Base-by-base conservation (phyloP, 2,888 invertebrate genomes). In the Miltochrista miniata region DNA sequence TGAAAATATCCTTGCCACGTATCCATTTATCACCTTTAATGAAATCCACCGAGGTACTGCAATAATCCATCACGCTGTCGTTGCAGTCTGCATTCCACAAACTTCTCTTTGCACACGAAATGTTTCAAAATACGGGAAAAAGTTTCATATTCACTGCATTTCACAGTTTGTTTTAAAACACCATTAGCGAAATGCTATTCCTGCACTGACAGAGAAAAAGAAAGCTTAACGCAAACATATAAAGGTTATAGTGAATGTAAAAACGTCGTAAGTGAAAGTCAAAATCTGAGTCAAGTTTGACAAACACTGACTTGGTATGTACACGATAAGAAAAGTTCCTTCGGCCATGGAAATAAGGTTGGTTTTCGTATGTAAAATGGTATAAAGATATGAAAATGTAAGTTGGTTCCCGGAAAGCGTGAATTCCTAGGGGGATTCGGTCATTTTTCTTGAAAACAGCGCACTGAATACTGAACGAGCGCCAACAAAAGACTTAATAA, bases 31-130 rank as follows among this genome's bases (percentile, higher is more conserved):
- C 66, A 65, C 46, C n/a, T 53, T 48, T 65, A 83, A 82, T 79
- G 76, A 80, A 83, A 81, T 77, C 78, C 72, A 76, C 72, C 63
- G 64, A 72, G 72, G 68, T 61, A 55, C 72, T 72, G 74, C 74
- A 72, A 71, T 65, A 71, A 87, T 88, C 82, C 78, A 87, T 88
- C 86, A 87, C 64, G 42, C 76, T 85, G 86, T 86, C 87, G 70
- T 56, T 64, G 54, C 71, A 61, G 68, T 71, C 72, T 70, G 59
- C 60, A 62, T 54, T 18, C 35, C 31, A 69, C 84, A 59, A 82
- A 75, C 53, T 69, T 79, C 68, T 34, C 12, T 59, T 61, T 83
- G 42, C 81, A 61, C 55, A 51, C 56, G 14, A 48, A 59, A 57
- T 11, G 35, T 33, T 24, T 14, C 44, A 13, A 51, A 56, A 45